These are phyloP conservation scores for Enteromius treurensis DNA, from an alignment of 2,797 vertebrate genomes.

Conservation along the genomic window DNA sequence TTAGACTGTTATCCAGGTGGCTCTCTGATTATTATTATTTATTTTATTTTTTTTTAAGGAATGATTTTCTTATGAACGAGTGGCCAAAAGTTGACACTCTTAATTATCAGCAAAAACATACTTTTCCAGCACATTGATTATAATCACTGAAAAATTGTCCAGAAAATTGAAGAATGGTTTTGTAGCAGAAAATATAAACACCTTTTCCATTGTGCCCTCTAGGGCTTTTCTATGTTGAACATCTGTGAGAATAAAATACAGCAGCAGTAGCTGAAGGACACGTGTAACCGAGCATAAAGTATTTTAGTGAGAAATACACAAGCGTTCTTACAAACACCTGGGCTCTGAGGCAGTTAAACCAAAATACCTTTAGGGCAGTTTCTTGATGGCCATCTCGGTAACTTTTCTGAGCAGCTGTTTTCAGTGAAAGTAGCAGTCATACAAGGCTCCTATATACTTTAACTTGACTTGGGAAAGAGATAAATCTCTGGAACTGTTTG, in stretches of 20 bases:
- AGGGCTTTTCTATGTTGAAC: background rate
- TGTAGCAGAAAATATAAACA: background rate
- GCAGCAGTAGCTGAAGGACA: background rate
- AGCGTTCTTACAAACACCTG: background rate
- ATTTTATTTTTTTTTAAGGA: background rate
- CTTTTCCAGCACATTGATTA: background rate
- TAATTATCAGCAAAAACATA: background rate
- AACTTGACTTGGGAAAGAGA: background rate
- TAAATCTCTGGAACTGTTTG: background rate
- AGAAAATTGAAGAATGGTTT: background rate
- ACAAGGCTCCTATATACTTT: background rate
- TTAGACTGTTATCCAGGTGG: background rate
- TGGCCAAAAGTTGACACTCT: too few species aligned
- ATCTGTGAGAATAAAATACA: background rate
- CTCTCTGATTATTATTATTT: background rate
- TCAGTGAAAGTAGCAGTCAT: background rate
- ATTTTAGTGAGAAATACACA: constrained; percentile 1
- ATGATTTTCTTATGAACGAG: background rate
- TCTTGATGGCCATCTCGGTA: background rate
- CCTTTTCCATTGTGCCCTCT: background rate
- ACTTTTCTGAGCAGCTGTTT: background rate
- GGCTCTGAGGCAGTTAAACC: background rate
- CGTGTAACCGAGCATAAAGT: background rate
- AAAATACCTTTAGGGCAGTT: background rate
- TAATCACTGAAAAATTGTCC: background rate